Percentiles rank a stretch among this genome's conserved stretches.
phyloP scores from a whole-genome alignment of 2,797 vertebrate genomes.

The Myioborus miniatus region DNA sequence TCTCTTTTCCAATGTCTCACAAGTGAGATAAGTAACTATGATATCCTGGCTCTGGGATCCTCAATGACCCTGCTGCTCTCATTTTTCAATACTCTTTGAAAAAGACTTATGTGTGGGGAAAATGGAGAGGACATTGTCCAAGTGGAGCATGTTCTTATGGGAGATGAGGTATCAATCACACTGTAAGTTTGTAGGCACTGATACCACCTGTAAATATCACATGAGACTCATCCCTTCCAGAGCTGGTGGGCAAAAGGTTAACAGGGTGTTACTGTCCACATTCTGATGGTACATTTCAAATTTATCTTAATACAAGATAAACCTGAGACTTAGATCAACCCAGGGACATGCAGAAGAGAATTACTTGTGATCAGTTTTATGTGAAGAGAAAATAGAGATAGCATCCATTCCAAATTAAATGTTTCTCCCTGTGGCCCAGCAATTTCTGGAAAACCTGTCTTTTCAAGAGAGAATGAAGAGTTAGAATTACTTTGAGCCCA shows the following conservation, averaged over 20 bases:
- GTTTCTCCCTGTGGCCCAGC: neutral
- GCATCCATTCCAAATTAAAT: neutral
- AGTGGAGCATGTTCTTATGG: neutral
- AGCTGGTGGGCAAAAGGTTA: neutral
- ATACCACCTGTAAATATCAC: neutral
- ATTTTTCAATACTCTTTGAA: neutral
- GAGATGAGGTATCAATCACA: neutral
- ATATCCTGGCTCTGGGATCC: neutral
- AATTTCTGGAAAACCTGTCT: neutral
- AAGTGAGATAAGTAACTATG: neutral
- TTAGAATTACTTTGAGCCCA: neutral
- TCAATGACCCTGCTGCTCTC: neutral
- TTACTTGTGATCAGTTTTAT: neutral
- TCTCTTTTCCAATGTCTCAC: neutral
- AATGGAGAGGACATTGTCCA: neutral
- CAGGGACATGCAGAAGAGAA: neutral
- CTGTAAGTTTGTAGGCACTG: neutral
- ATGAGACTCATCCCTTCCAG: neutral
- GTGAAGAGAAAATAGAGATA: neutral
- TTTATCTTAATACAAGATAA: neutral
- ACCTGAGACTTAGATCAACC: neutral
- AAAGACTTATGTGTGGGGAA: neutral
- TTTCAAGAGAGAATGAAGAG: neutral
- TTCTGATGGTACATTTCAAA: neutral
- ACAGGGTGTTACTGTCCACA: neutral